Evolutionary conservation across 1,140 invertebrate genomes (phyloP).

Genomic region (Diuraphis noxia): DNA sequence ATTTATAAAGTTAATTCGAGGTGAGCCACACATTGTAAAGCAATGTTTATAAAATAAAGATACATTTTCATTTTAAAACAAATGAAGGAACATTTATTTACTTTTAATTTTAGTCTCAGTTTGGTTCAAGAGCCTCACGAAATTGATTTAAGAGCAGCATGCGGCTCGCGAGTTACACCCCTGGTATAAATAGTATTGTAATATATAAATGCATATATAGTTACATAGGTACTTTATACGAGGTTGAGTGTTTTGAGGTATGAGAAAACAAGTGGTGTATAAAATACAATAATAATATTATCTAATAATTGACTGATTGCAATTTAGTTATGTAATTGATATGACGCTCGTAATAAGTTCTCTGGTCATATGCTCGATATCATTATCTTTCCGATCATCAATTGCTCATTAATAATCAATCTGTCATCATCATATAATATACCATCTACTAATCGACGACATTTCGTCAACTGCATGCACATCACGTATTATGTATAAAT

Average conservation of each 20-base stretch:
- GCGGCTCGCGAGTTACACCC: no score
- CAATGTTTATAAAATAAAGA: no score
- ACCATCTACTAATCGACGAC: background rate
- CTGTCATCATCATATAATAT: background rate
- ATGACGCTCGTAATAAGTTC: background rate
- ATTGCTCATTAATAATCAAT: background rate
- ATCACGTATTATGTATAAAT: background rate
- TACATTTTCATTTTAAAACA: no score
- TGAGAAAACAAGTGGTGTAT: background rate
- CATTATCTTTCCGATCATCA: background rate
- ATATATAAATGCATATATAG: no score
- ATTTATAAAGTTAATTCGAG: no score
- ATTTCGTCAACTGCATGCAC: background rate
- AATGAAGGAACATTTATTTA: no score
- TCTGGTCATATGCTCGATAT: background rate
- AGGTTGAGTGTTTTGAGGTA: background rate
- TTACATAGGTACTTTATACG: no score
- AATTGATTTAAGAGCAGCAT: no score
- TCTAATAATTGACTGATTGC: background rate
- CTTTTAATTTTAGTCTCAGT: no score
- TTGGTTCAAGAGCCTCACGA: no score
- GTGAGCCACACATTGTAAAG: no score
- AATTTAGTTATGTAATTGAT: background rate
- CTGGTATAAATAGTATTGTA: no score
- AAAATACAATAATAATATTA: background rate